A percentile compares a stretch with the other conserved stretches of the same genome.
Conservation (phyloP, 2,113 vertebrate species). For the Phrynocephalus versicolor region DNA sequence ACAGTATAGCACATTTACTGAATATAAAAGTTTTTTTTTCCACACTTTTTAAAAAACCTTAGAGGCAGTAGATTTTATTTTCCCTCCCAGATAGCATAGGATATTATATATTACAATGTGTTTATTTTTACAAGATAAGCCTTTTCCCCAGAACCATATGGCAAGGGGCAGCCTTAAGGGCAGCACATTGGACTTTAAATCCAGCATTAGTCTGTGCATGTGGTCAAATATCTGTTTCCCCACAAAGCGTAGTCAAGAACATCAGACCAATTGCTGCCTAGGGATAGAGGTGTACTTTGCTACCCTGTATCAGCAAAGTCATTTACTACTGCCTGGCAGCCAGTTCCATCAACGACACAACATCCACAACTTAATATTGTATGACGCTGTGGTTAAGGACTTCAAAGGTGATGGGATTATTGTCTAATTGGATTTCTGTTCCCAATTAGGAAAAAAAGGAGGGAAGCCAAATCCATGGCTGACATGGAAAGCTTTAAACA, state of each 20-base stretch:
- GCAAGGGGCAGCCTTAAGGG: neutral
- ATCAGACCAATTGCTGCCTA: fast-evolving
- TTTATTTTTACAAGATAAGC: slow-evolving; percentile 19
- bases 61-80: slow-evolving; percentile 1
- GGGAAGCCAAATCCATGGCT: slow-evolving; percentile 17
- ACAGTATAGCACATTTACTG: neutral
- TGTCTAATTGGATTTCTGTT: slow-evolving; percentile 63
- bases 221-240: neutral
- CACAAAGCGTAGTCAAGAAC: fast-evolving
- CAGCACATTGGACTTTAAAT: neutral
- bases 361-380: neutral
- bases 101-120: slow-evolving; percentile 11
- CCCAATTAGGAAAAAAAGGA: slow-evolving; percentile 53
- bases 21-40: slow-evolving; percentile 1
- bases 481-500: slow-evolving; percentile 39
- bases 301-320: neutral
- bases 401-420: slow-evolving; percentile 46
- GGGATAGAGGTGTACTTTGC: neutral
- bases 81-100: neutral
- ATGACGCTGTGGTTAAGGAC: neutral
- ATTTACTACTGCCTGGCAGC: neutral
- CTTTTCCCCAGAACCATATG: slow-evolving; percentile 1
- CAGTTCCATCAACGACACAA: neutral
- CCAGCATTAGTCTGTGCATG: neutral
- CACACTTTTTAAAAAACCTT: neutral